Conservation (phyloP, 2,888 invertebrate genomes). For the Euphydryas editha region DNA sequence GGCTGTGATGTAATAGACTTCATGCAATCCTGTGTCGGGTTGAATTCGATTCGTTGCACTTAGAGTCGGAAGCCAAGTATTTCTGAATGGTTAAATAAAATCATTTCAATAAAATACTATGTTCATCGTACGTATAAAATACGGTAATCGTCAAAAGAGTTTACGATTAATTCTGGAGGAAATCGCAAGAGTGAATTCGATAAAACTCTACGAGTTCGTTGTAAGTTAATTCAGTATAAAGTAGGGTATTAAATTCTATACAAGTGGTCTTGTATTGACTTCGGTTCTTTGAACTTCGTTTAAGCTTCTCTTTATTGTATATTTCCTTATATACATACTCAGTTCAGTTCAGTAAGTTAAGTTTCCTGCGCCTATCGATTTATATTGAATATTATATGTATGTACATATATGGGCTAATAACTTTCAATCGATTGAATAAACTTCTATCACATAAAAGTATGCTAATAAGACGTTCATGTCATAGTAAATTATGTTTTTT, state of each 20-base stretch:
- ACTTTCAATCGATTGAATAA: no score
- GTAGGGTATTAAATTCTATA: neutral
- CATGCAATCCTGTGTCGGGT: constrained; percentile 63
- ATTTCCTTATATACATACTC: neutral
- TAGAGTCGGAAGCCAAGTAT: constrained; percentile 47
- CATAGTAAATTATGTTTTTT: no score
- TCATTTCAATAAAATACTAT: constrained; percentile 47
- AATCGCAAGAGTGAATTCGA: neutral
- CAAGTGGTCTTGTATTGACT: neutral
- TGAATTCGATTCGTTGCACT: constrained; percentile 65
- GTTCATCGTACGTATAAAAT: constrained; percentile 9
- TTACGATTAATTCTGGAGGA: neutral
- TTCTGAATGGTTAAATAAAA: constrained; percentile 62
- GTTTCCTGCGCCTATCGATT: no score
- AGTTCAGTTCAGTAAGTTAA: no score
- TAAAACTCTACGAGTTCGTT: neutral
- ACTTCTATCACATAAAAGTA: no score
- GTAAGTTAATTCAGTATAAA: neutral
- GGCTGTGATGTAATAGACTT: constrained; percentile 64
- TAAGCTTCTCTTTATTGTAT: neutral
- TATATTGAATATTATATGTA: no score
- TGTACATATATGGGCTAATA: no score
- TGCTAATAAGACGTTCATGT: no score
- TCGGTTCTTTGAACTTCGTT: neutral
- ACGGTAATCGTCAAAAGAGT: constrained; percentile 1